A percentile compares a stretch with the other conserved stretches of the same genome.
Evolutionary conservation across 2,113 vertebrate species (phyloP).

Genomic region (rat (Rattus norvegicus)): GRCr8 NC_086020.1:109289001-109289500

Average conservation of each 20-base stretch:
- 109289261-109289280: background rate
- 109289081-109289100: background rate
- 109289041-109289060: background rate
- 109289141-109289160: no score
- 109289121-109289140: no score
- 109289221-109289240: background rate
- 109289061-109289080: background rate
- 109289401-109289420: background rate
- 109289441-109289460: no score
- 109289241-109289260: background rate
- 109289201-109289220: background rate
- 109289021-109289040: background rate
- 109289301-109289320: background rate
- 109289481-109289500: background rate
- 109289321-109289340: background rate
- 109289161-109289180: no score
- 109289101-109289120: no score
- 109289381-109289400: conserved; percentile 5
- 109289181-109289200: no score
- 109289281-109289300: background rate
- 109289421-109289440: no score
- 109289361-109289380: background rate
- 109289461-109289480: background rate
- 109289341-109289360: background rate
- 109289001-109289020: background rate